Evolutionary conservation across 2,113 vertebrate species (phyloP).

Genomic region (Megaceryle maxima): DNA sequence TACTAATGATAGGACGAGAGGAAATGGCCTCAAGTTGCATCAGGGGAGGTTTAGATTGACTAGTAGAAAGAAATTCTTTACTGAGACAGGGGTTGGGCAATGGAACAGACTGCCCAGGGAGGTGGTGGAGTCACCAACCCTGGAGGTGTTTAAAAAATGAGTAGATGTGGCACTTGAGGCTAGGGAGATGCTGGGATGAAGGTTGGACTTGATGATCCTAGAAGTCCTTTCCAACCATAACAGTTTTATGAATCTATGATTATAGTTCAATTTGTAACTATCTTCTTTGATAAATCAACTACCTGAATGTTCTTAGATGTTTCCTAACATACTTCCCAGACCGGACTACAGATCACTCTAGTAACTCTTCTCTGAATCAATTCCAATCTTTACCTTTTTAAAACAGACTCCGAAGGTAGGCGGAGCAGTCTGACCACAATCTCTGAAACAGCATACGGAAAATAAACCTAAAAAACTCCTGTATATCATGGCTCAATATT

Average conservation of each 20-base stretch:
- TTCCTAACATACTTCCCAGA: not conserved
- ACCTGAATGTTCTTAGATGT: not conserved
- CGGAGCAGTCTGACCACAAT: not conserved
- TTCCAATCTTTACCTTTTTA: not conserved
- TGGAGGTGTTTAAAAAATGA: no score
- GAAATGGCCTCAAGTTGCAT: no score
- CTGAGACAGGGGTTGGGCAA: no score
- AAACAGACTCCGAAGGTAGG: not conserved
- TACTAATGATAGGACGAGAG: no score
- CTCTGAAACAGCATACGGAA: not conserved
- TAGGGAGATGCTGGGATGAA: no score
- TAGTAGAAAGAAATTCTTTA: no score
- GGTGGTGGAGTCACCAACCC: no score
- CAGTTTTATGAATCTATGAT: not conserved
- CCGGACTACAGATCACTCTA: not conserved
- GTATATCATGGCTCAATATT: not conserved
- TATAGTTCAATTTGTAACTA: not conserved
- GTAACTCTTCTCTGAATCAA: not conserved
- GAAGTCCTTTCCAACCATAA: no score
- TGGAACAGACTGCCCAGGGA: no score
- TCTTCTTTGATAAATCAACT: not conserved
- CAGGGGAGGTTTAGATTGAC: no score
- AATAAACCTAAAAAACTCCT: not conserved
- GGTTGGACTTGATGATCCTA: no score
- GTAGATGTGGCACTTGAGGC: no score